Evolutionary conservation across 1,140 invertebrate genomes (phyloP), one percentile per base, ranked within the genome.

Genomic region (Solenopsis invicta): DNA sequence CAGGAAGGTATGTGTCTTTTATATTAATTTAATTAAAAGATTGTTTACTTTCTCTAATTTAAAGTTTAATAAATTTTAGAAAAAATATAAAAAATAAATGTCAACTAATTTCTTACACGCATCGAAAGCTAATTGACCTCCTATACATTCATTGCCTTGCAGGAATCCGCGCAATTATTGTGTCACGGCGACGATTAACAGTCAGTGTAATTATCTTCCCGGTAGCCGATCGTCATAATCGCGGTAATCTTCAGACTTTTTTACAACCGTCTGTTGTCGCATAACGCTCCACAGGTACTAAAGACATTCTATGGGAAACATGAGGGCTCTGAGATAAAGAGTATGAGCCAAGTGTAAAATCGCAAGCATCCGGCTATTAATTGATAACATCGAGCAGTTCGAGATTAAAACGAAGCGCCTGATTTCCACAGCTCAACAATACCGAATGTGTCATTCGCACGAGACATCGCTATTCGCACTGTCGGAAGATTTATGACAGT

Each of bases 171-270:
- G 21, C 29, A 10, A 85, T 76, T 64, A 77, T 16, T 18, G 56
- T 62, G 81, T 76, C 67, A 85, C 16, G 59, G 48, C 16, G 41
- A 85, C 56, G 48, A 77, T 66, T 77, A 85, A 77, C 8, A 24
- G 13, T 24, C 34, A 29, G 9, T 37, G 52, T 29, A 82, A 82
- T 81, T 81, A 81, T 48, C 18, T 71, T 84, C 66, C 54, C 37
- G 69, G 50, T 74, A 59, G 67, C 48, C 48, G 48, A 77, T 85
- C 59, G 21, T 77, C 13, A 21, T 77, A 85, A 85, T 85, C 56
- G 16, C 72, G 34, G 21, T 85, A 45, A 85, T 85, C 59, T 76
- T 50, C 13, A 48, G 41, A 62, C 29, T 41, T 77, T 77, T 85
- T 85, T 66, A 72, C 54, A 37, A 48, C 41, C 8, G 29, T 80